phyloP scores from a whole-genome alignment of 2,888 invertebrate genomes.

The Stratiomys singularior region DNA sequence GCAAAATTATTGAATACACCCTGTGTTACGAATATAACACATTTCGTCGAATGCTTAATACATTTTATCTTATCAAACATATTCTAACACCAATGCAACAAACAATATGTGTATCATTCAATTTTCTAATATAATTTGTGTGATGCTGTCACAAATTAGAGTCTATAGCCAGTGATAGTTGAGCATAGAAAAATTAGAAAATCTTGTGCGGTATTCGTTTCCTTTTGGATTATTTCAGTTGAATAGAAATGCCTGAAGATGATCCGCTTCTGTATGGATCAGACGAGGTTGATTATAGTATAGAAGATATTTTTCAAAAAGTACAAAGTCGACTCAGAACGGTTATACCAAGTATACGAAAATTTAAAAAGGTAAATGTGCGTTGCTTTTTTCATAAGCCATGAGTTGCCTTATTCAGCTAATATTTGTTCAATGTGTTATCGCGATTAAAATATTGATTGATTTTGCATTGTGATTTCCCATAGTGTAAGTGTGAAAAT shows the following conservation, averaged over 20 bases:
- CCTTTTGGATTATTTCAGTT: neutral
- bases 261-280: conserved; percentile 13
- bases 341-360: conserved; percentile 39
- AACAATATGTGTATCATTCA: neutral
- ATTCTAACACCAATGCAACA: neutral
- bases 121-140: conserved; percentile 4
- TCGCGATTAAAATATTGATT: neutral
- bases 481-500: neutral
- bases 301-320: conserved; percentile 39
- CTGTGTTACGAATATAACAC: neutral
- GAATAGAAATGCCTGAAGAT: conserved; percentile 26
- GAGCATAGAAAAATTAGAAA: neutral
- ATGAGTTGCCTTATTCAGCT: too few species aligned
- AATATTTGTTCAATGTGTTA: neutral
- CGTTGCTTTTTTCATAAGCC: neutral
- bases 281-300: neutral
- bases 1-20: neutral
- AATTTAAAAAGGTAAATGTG: conserved; percentile 44
- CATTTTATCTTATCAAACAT: conserved; percentile 13
- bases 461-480: neutral
- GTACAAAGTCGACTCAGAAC: conserved; percentile 21
- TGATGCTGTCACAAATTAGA: neutral
- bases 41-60: neutral
- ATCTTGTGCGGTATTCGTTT: neutral
- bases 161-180: neutral